Evolutionary conservation across 2,797 vertebrate species (phyloP), one percentile per base, ranked within the genome.

Genomic region (Micromesistius poutassou): DNA sequence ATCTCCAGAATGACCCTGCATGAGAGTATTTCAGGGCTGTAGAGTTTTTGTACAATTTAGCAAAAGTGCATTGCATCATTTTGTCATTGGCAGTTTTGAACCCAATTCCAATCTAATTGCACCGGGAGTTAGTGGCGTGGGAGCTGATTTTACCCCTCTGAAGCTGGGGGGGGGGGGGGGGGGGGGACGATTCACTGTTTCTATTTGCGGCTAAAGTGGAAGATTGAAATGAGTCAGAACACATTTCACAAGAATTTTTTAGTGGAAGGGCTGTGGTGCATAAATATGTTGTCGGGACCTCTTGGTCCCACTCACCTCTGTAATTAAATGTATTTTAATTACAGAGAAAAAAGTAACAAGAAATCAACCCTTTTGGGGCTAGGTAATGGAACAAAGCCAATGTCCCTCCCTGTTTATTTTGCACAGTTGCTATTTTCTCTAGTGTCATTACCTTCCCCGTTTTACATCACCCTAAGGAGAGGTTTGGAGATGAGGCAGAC

Each of bases 371-470:
- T 82, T 83, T 73, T 82, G 73, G 31, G 77, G 62, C 40, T 79
- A 30, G 28, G 30, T 80, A 83, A 84, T 87, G 55, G 77, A 83
- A 86, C 84, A 77, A 85, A 80, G 82, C n/a, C 2, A 71, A 77
- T 76, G 78, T 66, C 74, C 19, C 74, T 25, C 42, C 77, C 72
- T 71, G 25, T 79, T 80, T 79, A 74, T 82, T 77, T 25, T 10
- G 33, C 72, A 25, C 74, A n/a, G 33, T 74, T 74, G 50, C 0
- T 14, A 79, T 77, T 80, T 14, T 38, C 71, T 76, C 30, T 16
- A 0, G 16, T 38, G 73, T 74, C 77, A 84, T 79, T 76, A 79
- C 71, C 77, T 12, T 0, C 28, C 30, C 3, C 66, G 22, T 76
- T 77, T 79, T 75, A n/a, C 31, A 36, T 33, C 33, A 35, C 71